phyloP scores from a whole-genome alignment of 1,140 invertebrate species.

The Cherax destructor region DNA sequence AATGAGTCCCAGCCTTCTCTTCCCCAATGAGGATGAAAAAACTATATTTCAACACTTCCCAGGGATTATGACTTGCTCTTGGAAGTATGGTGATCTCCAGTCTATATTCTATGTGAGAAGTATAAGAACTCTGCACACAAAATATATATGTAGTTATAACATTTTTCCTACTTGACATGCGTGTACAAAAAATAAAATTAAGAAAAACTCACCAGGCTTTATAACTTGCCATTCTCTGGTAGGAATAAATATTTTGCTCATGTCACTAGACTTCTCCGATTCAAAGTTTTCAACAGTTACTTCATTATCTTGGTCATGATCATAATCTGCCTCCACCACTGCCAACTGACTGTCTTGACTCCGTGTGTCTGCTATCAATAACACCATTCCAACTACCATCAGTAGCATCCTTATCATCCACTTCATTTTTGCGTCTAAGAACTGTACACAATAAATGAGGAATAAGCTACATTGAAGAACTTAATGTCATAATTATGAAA shows the following conservation, averaged over 20 bases:
- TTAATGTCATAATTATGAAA: no score
- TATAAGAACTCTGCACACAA: no score
- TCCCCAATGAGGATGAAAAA: no score
- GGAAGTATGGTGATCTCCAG: no score
- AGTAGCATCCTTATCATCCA: not conserved
- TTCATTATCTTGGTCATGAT: constrained; percentile 36
- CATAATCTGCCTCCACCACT: not conserved
- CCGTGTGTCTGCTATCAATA: not conserved
- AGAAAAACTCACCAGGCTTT: constrained; percentile 25
- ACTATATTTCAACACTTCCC: no score
- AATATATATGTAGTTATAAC: no score
- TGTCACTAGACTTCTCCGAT: constrained; percentile 8
- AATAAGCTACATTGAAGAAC: no score
- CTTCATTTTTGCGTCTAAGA: constrained; percentile 18
- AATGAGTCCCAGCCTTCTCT: no score
- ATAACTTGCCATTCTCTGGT: constrained; percentile 55
- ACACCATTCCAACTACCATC: constrained; percentile 20
- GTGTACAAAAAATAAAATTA: not conserved
- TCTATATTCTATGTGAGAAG: no score
- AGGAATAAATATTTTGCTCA: constrained; percentile 41
- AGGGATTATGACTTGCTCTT: no score
- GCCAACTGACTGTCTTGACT: constrained; percentile 7
- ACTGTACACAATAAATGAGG: no score
- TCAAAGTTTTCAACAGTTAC: constrained; percentile 15
- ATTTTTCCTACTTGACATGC: no score